phyloP scores from a whole-genome alignment of 64 coral and sea anemone species.

The Orbicella faveolata region DNA sequence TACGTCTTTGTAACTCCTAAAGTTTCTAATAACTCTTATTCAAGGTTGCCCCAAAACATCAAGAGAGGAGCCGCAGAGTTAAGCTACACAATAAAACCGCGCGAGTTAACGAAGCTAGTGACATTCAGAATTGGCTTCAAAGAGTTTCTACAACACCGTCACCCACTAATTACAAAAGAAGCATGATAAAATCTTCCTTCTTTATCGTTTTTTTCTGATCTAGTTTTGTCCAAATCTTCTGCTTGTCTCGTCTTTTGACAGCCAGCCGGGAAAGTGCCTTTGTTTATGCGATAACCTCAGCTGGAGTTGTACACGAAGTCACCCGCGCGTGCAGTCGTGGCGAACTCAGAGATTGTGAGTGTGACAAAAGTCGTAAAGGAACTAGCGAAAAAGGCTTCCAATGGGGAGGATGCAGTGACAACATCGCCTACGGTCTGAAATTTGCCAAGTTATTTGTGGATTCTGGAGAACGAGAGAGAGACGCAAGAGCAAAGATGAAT shows the following conservation, averaged over 20 bases:
- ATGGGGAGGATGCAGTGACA: conserved; percentile 96
- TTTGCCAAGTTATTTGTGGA: conserved; percentile 90
- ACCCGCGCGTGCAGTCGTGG: conserved; percentile 83
- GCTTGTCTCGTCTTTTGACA: neutral
- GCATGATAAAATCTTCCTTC: neutral
- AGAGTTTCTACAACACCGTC: too few species aligned
- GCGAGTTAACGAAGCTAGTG: too few species aligned
- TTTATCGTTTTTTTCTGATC: neutral
- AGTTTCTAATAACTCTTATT: too few species aligned
- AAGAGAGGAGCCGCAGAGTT: too few species aligned
- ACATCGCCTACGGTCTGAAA: conserved; percentile 78
- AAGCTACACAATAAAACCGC: too few species aligned
- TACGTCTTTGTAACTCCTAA: too few species aligned
- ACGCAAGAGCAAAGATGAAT: conserved; percentile 84
- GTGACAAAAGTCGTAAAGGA: conserved; percentile 32
- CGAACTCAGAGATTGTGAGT: conserved; percentile 69
- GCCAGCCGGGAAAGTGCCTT: conserved; percentile 90
- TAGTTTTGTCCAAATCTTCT: too few species aligned
- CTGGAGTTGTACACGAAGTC: conserved; percentile 92
- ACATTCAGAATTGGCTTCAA: too few species aligned
- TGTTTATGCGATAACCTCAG: conserved; percentile 81
- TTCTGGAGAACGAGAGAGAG: conserved; percentile 73
- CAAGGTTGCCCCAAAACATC: too few species aligned
- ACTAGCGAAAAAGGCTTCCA: conserved; percentile 61
- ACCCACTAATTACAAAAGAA: too few species aligned